phyloP scores from a whole-genome alignment of 2,797 vertebrate genomes.

The Pangasius larnaudii region DNA sequence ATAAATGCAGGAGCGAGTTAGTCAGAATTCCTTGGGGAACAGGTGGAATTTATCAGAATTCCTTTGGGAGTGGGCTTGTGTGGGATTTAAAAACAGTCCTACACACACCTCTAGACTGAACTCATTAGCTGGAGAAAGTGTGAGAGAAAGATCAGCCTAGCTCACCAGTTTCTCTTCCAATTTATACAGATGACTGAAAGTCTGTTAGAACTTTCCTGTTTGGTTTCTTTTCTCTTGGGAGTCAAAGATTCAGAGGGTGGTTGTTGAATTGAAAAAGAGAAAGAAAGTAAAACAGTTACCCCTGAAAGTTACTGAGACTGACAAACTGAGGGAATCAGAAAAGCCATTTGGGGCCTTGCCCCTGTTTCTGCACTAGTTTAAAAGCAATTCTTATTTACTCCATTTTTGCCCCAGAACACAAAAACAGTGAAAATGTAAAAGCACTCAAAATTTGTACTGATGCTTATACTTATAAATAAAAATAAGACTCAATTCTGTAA shows the following conservation, averaged over 20 bases:
- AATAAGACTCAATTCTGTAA: neutral
- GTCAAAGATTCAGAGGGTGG: neutral
- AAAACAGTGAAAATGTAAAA: neutral
- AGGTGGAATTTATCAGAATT: neutral
- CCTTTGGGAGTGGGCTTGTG: neutral
- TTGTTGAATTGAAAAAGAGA: neutral
- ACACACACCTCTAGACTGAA: neutral
- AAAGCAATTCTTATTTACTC: neutral
- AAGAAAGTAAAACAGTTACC: neutral
- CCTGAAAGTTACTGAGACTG: neutral
- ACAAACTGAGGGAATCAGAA: neutral
- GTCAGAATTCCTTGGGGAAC: slow-evolving; percentile 11
- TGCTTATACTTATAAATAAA: neutral
- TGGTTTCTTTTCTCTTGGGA: neutral
- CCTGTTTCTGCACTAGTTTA: neutral
- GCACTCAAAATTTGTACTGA: neutral
- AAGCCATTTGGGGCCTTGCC: neutral
- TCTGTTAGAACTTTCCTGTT: neutral
- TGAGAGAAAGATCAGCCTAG: neutral
- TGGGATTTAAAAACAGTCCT: neutral
- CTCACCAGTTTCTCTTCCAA: neutral
- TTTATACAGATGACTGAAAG: neutral
- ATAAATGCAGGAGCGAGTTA: neutral
- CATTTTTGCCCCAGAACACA: neutral
- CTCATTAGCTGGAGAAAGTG: neutral